Conservation (phyloP, 2,113 vertebrate genomes). For the Oenanthe melanoleuca region DNA sequence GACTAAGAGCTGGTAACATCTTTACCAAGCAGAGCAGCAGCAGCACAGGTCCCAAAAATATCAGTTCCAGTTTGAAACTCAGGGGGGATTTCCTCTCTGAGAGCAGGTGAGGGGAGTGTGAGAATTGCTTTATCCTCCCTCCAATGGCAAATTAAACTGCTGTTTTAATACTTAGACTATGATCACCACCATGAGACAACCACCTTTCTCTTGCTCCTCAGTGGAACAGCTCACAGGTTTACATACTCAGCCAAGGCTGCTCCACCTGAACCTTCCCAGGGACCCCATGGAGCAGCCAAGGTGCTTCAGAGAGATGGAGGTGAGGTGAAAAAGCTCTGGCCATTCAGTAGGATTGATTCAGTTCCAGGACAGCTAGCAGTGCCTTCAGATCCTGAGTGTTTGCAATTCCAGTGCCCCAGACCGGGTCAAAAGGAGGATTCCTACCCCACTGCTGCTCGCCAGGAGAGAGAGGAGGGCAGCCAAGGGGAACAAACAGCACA, state of each 20-base stretch:
- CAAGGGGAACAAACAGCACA: not conserved
- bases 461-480: not conserved
- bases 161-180: not conserved
- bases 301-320: not conserved
- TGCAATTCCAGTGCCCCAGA: not conserved
- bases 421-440: not conserved
- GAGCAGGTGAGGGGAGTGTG: not conserved
- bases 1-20: not conserved
- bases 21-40: not conserved
- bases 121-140: not conserved
- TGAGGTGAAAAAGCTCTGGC: not conserved
- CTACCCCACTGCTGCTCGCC: not conserved
- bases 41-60: not conserved
- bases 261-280: not conserved
- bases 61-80: accelerated
- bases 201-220: accelerated
- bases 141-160: not conserved
- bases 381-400: not conserved
- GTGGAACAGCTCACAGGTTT: accelerated
- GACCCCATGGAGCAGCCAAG: not conserved
- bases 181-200: not conserved
- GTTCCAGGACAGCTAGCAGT: accelerated
- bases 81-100: not conserved
- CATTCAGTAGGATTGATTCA: not conserved
- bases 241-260: not conserved